Conservation (phyloP, 2,797 vertebrate species). For the Falco biarmicus region DNA sequence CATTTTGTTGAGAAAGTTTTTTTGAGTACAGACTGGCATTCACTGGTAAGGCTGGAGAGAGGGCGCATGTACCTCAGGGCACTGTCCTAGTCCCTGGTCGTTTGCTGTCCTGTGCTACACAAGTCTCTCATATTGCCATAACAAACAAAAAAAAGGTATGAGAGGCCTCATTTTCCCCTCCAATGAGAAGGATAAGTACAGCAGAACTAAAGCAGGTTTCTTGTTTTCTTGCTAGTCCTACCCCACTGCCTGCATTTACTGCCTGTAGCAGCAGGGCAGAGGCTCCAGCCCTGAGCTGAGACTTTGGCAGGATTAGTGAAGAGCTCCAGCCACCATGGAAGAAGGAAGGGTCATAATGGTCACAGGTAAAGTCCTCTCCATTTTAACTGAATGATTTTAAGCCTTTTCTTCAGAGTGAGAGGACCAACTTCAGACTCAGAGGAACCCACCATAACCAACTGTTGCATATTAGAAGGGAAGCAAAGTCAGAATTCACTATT, state of each 20-base stretch:
- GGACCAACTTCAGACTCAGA: neutral
- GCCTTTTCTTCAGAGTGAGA: neutral
- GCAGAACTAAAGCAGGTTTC: neutral
- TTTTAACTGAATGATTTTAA: neutral
- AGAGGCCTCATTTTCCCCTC: neutral
- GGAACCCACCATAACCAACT: neutral
- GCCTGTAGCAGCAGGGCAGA: neutral
- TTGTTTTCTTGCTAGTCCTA: neutral
- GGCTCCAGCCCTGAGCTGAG: neutral
- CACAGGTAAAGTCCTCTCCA: neutral
- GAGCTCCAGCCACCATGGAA: neutral
- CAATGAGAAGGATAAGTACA: neutral
- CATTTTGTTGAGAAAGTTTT: neutral
- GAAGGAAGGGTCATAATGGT: neutral
- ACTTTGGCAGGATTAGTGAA: neutral
- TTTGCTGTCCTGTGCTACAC: neutral
- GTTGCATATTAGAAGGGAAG: neutral
- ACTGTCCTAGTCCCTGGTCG: neutral
- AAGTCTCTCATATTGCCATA: neutral
- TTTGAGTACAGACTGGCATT: neutral
- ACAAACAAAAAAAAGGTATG: neutral
- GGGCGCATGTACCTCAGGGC: neutral
- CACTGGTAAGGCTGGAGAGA: neutral
- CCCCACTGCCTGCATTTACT: neutral
- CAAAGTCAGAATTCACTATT: neutral